A percentile compares a stretch with the other conserved stretches of the same genome.
Conservation (phyloP, 64 coral and sea anemone species). For the Montipora capricornis region DNA sequence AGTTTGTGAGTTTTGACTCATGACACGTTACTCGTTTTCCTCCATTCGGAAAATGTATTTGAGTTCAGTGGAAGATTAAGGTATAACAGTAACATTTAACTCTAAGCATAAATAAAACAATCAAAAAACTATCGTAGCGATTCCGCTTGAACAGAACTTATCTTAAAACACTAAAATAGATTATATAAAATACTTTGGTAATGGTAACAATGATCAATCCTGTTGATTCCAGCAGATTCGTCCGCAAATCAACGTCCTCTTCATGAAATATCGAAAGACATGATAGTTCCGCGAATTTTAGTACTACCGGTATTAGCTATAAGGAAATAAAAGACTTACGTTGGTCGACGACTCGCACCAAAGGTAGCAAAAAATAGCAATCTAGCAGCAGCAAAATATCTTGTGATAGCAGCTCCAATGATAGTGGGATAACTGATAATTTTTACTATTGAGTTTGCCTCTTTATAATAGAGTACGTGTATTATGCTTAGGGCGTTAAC, state of each 20-base stretch:
- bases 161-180: neutral
- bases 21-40: too few species aligned
- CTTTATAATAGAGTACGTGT: neutral
- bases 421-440: too few species aligned
- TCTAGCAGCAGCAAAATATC: neutral
- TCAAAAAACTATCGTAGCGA: neutral
- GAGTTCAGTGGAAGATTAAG: too few species aligned
- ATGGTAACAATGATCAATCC: neutral
- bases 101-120: neutral
- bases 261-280: neutral
- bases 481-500: too few species aligned
- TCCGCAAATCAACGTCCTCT: too few species aligned
- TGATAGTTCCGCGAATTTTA: neutral
- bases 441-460: neutral
- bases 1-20: too few species aligned
- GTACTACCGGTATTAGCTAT: neutral
- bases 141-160: neutral
- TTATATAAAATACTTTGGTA: neutral
- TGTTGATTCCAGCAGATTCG: too few species aligned
- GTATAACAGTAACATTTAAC: too few species aligned
- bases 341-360: too few species aligned
- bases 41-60: too few species aligned
- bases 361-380: neutral
- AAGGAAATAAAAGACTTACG: neutral
- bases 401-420: neutral